These are phyloP conservation scores for Tenthredo distinguenda DNA, from an alignment of 2,888 invertebrate genomes.

Conservation along the genomic window DNA sequence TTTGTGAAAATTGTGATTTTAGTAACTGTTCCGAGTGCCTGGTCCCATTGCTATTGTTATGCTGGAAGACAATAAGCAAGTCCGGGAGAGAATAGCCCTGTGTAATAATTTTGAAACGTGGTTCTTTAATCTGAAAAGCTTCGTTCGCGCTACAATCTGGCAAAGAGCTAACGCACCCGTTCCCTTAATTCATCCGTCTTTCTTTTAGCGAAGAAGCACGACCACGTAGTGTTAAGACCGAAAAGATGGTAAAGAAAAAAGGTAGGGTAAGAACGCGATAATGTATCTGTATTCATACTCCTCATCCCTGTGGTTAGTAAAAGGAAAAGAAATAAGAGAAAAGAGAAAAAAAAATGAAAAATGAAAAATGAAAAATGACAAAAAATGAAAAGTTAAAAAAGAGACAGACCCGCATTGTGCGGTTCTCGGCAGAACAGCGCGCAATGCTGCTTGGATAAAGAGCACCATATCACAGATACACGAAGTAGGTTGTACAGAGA, in stretches of 20 bases:
- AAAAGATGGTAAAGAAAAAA: background rate
- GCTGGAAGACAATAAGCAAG: constrained; percentile 14
- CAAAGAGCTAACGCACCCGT: constrained; percentile 38
- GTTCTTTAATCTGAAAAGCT: constrained; percentile 39
- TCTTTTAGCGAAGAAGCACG: constrained; percentile 16
- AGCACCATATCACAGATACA: background rate
- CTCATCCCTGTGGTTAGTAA: constrained; percentile 4
- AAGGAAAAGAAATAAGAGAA: background rate
- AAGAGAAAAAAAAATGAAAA: background rate
- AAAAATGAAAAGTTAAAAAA: constrained; percentile 9
- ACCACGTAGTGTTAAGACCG: background rate
- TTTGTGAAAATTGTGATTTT: background rate
- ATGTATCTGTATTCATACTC: constrained; percentile 26
- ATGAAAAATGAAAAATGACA: background rate
- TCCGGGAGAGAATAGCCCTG: constrained; percentile 3
- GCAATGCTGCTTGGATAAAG: background rate
- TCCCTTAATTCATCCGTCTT: constrained; percentile 36
- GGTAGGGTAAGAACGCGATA: constrained; percentile 24
- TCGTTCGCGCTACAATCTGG: constrained; percentile 37
- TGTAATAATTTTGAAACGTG: constrained; percentile 48
- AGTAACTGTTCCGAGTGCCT: constrained; percentile 5
- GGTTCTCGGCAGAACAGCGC: background rate
- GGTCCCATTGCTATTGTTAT: constrained; percentile 5
- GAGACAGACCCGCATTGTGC: constrained; percentile 20
- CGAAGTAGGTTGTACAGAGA: background rate